Evolutionary conservation across 1,140 invertebrate species (phyloP).

Genomic region (Chironomus tepperi): DNA sequence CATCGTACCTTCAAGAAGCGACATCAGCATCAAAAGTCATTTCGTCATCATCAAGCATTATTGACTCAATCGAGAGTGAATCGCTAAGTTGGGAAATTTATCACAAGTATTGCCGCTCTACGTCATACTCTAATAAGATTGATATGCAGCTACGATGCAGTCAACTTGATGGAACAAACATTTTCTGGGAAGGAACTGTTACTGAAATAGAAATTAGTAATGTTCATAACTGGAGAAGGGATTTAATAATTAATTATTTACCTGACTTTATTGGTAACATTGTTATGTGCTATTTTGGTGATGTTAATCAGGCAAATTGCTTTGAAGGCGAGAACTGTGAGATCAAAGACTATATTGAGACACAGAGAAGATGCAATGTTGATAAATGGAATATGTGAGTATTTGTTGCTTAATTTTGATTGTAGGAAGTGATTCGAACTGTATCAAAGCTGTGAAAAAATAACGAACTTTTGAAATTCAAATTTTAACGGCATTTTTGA

Average conservation of each 20-base stretch:
- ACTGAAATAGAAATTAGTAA: conserved; percentile 53
- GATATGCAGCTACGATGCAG: conserved; percentile 59
- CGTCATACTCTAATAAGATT: conserved; percentile 52
- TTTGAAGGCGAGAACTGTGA: conserved; percentile 40
- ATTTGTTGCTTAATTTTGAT: too few species aligned
- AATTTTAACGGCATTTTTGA: too few species aligned
- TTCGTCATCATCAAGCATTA: conserved; percentile 27
- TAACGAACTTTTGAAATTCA: too few species aligned
- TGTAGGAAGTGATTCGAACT: too few species aligned
- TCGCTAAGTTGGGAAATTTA: conserved; percentile 56
- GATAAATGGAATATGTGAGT: conserved; percentile 52
- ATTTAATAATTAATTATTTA: conserved; percentile 47
- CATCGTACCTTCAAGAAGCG: conserved; percentile 34
- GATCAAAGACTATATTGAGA: conserved; percentile 45
- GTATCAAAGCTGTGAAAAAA: too few species aligned
- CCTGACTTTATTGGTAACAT: conserved; percentile 48
- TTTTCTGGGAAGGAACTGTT: conserved; percentile 66
- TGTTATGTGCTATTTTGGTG: conserved; percentile 59
- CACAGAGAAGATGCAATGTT: conserved; percentile 55
- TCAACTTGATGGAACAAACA: conserved; percentile 51
- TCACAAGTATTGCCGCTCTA: conserved; percentile 58
- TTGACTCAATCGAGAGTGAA: conserved; percentile 28
- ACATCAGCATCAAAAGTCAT: conserved; percentile 32
- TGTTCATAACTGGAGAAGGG: conserved; percentile 51
- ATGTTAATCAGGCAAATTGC: conserved; percentile 48